Evolutionary conservation across 2,113 vertebrate species (phyloP).

Genomic region (Trochalopteron elliotii): DNA sequence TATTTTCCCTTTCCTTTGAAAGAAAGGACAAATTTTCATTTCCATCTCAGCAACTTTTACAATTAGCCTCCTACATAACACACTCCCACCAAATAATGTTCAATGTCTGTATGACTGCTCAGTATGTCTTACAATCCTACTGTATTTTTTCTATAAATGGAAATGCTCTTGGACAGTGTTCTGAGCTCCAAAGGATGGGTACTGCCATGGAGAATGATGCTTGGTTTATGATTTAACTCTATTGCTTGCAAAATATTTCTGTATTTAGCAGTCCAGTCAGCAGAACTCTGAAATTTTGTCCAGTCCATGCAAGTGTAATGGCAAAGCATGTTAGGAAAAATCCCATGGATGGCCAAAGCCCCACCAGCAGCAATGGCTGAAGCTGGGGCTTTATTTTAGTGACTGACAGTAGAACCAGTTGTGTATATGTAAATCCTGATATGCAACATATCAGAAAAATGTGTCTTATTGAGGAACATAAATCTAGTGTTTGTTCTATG

Average conservation of each 20-base stretch:
- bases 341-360: neutral
- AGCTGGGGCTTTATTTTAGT: neutral
- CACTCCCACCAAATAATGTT: neutral
- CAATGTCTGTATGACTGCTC: neutral
- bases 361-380: neutral
- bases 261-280: neutral
- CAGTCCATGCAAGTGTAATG: neutral
- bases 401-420: neutral
- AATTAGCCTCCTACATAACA: neutral
- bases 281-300: neutral
- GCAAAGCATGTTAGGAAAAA: neutral
- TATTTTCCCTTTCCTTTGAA: neutral
- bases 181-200: neutral
- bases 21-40: neutral
- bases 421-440: neutral
- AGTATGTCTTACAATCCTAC: neutral
- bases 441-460: neutral
- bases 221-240: neutral
- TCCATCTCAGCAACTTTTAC: neutral
- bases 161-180: neutral
- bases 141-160: neutral
- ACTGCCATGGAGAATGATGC: neutral
- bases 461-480: neutral
- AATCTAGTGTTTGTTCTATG: neutral
- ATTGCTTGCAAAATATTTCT: neutral